A percentile compares a stretch with the other conserved stretches of the same genome.
These are phyloP conservation scores for Actinostola sp. DNA, from an alignment of 92 coral and sea anemone genomes.

Conservation along the genomic window DNA sequence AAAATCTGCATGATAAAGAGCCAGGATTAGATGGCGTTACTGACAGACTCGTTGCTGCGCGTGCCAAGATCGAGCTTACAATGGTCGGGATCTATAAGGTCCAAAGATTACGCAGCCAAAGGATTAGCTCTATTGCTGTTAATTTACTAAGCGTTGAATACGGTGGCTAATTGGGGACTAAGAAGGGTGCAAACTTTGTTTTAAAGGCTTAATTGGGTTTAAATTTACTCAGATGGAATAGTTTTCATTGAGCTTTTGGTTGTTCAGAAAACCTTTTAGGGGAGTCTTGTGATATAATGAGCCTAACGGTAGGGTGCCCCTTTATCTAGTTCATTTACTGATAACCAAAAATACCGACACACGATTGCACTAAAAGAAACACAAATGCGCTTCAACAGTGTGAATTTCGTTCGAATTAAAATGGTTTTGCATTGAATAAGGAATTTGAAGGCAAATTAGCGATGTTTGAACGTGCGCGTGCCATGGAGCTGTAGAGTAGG, in stretches of 20 bases:
- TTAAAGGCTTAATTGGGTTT: constrained; percentile 32
- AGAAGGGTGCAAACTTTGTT: constrained; percentile 1
- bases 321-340: not conserved
- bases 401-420: not conserved
- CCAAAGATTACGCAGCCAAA: constrained; percentile 19
- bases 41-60: constrained; percentile 76
- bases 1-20: constrained; percentile 78
- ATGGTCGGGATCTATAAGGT: constrained; percentile 4
- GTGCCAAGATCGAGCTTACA: constrained; percentile 79
- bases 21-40: constrained; percentile 33
- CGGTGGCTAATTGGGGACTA: constrained; percentile 8
- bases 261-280: constrained; percentile 1
- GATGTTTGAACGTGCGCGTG: constrained; percentile 23
- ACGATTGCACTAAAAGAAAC: not conserved
- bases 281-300: constrained; percentile 1
- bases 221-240: constrained; percentile 2
- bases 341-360: constrained; percentile 23
- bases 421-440: not conserved
- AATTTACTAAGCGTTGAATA: constrained; percentile 18
- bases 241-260: constrained; percentile 8
- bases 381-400: not conserved
- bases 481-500: constrained; percentile 12
- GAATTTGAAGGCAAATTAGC: not conserved
- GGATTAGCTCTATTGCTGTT: constrained; percentile 22
- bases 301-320: not conserved